A percentile compares a stretch with the other conserved stretches of the same genome.
Conservation (phyloP, 2,113 vertebrate genomes). For the Paradoxurus hermaphroditus region DNA sequence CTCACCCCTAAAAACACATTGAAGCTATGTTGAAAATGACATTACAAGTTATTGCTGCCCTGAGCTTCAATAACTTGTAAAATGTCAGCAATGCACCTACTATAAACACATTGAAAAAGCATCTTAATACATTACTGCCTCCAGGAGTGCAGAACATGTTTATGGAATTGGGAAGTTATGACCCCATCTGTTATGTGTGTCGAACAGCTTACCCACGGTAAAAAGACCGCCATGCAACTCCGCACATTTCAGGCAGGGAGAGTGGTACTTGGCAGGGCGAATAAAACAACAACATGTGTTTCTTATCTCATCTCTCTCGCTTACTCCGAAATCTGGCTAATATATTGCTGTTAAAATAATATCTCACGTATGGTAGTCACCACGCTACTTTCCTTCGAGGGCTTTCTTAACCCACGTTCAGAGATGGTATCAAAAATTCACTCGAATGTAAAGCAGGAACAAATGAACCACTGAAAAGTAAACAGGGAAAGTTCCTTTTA, state of each 20-base stretch:
- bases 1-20: conserved; percentile 54
- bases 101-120: conserved; percentile 67
- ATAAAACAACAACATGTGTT: neutral
- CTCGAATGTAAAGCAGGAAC: neutral
- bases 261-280: neutral
- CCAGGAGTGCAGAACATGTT: conserved; percentile 63
- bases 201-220: conserved; percentile 9
- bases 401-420: neutral
- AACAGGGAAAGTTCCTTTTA: neutral
- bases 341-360: conserved; percentile 34
- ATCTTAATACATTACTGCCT: conserved; percentile 68
- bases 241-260: neutral
- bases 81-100: conserved; percentile 59
- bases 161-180: conserved; percentile 68
- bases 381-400: neutral
- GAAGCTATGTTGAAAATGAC: conserved; percentile 68
- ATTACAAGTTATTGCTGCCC: conserved; percentile 75
- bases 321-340: neutral
- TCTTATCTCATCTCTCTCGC: neutral
- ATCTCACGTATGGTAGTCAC: conserved; percentile 6
- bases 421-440: neutral
- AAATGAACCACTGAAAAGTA: neutral
- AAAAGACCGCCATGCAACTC: neutral
- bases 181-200: conserved; percentile 66
- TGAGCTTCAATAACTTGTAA: conserved; percentile 73